phyloP scores from a whole-genome alignment of 2,888 invertebrate species.

The Notodonta ziczac region DNA sequence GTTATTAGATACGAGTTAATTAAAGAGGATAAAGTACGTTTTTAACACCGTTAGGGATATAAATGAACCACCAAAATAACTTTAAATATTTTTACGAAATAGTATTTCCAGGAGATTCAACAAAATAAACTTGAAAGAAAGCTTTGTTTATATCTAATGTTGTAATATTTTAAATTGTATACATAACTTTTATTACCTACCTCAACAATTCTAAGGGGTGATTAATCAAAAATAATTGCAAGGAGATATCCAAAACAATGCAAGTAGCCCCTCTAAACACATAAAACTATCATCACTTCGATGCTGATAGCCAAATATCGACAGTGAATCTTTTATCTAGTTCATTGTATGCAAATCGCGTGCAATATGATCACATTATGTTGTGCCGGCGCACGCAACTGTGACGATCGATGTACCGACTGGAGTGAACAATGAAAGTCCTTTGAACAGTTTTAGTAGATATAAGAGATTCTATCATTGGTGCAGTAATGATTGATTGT shows the following conservation, averaged over 20 bases:
- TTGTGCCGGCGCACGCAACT: slow-evolving; percentile 65
- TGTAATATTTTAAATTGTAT: too few relatives aligned
- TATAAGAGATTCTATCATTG: slow-evolving; percentile 15
- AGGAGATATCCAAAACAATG: background rate
- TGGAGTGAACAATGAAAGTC: slow-evolving; percentile 39
- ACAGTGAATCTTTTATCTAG: slow-evolving; percentile 57
- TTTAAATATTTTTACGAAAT: too few relatives aligned
- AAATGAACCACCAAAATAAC: background rate
- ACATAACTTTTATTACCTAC: background rate
- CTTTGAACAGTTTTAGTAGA: slow-evolving; percentile 29
- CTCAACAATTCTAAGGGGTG: background rate
- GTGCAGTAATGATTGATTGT: slow-evolving; percentile 30
- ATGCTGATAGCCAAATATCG: slow-evolving; percentile 39
- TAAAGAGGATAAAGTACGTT: background rate
- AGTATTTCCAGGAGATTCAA: too few relatives aligned
- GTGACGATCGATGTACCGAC: slow-evolving; percentile 45
- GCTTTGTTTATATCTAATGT: too few relatives aligned
- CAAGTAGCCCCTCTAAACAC: slow-evolving; percentile 2
- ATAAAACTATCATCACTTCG: slow-evolving; percentile 6
- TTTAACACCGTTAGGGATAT: background rate
- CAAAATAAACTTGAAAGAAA: too few relatives aligned
- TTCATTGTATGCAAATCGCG: slow-evolving; percentile 75
- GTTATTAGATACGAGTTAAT: background rate
- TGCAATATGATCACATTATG: slow-evolving; percentile 60
- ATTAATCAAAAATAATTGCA: slow-evolving; percentile 1